phyloP scores from a whole-genome alignment of 2,113 vertebrate genomes.

The Naja naja region DNA sequence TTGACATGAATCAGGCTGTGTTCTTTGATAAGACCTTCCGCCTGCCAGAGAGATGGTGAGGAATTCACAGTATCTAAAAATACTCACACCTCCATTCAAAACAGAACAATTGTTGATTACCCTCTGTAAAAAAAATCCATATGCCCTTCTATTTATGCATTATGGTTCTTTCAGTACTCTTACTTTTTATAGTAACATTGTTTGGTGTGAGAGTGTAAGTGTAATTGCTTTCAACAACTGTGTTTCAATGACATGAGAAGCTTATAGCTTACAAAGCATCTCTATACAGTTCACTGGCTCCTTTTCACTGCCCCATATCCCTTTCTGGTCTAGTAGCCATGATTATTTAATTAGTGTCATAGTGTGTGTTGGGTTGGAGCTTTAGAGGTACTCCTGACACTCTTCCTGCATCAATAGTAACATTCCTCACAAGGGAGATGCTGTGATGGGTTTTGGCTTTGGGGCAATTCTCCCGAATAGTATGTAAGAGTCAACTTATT shows the following conservation, averaged over 20 bases:
- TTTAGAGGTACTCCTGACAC: not conserved
- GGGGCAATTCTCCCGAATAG: not conserved
- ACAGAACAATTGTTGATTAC: slow-evolving; percentile 50
- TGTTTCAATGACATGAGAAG: not conserved
- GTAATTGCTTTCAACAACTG: not conserved
- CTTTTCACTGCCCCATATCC: not conserved
- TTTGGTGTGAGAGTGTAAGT: slow-evolving; percentile 28
- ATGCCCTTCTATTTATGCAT: slow-evolving; percentile 45
- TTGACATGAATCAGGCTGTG: slow-evolving; percentile 72
- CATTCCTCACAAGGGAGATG: too few relatives aligned
- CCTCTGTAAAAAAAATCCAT: slow-evolving; percentile 17
- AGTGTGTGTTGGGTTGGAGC: not conserved
- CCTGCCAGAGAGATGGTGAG: slow-evolving; percentile 60
- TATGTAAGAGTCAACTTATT: not conserved
- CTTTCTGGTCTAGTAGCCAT: not conserved
- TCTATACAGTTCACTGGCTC: not conserved
- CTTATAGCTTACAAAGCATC: not conserved
- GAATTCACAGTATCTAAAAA: slow-evolving; percentile 75
- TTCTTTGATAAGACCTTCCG: slow-evolving; percentile 75
- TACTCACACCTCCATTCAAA: slow-evolving; percentile 67
- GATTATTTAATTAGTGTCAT: not conserved
- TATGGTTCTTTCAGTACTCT: slow-evolving; percentile 43
- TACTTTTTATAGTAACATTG: slow-evolving; percentile 46
- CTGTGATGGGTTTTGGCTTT: not conserved
- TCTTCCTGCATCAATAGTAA: not conserved